Base-by-base conservation (phyloP, 2,113 vertebrate species). In the Labeo rohita region DNA sequence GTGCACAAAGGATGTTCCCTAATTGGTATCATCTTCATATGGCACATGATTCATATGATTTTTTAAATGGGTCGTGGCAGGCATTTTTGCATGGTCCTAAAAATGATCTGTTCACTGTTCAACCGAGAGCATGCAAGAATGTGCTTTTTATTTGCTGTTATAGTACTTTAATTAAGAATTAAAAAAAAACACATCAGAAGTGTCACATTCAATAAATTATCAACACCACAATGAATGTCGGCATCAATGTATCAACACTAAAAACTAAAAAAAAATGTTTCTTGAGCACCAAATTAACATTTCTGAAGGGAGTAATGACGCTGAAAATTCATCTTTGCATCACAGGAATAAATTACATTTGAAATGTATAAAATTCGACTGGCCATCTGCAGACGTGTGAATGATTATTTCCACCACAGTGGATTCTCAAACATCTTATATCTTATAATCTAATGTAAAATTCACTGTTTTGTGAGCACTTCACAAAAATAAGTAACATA, bases 1-100 rank as follows among this genome's bases (percentile, higher is more conserved):
- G 12, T 43, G 21, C 8, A 49, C 9, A 66, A 85, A 72, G 34
- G 34, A 59, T 47, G 54, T 75, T 66, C 8, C 6, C 61, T 50
- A 36, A 34, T 70, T 59, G 74, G 56, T 47, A 43, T 82, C 45
- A 28, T 75, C 23, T 72, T 88, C 49, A 83, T 68, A n/a, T 47
- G 49, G 6, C 54, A 39, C 54, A 61, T 59, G 77, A 45, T n/a
- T 80, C 45, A 47, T 65, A 52, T 47, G 68, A n/a, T 65, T 61
- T 34, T 75, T 83, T 74, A 50, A 43, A 83, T 77, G 8, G 8
- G 52, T 34, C 21, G 73, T 66, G 78, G 80, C 63, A 88, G 52
- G 68, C 15, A 36, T 75, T 63, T 11, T 73, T 61, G 13, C 39
- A 78, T 61, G 21, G 49, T 61, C 65, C n/a, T 63, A 21, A 65